Percentiles rank a stretch among this genome's conserved stretches.
phyloP scores from a whole-genome alignment of 1,140 invertebrate genomes.

The Brachionus calyciflorus region DNA sequence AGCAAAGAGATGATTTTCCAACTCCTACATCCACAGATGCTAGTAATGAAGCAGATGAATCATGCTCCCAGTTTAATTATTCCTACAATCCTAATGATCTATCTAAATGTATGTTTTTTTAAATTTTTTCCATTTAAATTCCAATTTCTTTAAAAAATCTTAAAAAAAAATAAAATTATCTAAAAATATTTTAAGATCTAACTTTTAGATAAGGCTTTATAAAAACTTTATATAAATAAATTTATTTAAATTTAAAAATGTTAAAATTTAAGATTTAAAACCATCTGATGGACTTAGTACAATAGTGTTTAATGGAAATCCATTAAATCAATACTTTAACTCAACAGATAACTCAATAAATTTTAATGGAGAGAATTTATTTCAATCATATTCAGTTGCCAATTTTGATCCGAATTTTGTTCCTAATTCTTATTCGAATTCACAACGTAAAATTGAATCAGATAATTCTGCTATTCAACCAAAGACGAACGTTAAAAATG shows the following conservation, averaged over 20 bases:
- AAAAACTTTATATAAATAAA: too few species aligned
- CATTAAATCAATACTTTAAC: not conserved
- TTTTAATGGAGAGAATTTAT: constrained; percentile 9
- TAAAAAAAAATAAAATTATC: too few species aligned
- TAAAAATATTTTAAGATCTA: too few species aligned
- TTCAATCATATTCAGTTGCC: not conserved
- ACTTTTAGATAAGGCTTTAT: too few species aligned
- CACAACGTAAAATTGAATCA: not conserved
- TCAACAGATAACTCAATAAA: not conserved
- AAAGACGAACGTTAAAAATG: too few species aligned
- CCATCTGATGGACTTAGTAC: too few species aligned
- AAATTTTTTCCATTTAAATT: not conserved
- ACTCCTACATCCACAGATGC: constrained; percentile 29
- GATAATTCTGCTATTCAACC: constrained; percentile 17
- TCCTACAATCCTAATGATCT: not conserved
- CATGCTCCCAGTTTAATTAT: not conserved
- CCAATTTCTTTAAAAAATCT: too few species aligned
- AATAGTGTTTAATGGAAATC: not conserved
- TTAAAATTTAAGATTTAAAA: not conserved
- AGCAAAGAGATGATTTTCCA: not conserved
- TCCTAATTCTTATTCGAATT: not conserved
- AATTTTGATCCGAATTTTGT: constrained; percentile 32
- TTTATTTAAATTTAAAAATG: not conserved
- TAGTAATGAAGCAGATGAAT: constrained; percentile 21
- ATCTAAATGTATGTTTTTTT: not conserved